phyloP scores from a whole-genome alignment of 2,113 vertebrate species.

The Pterocles orientalis region DNA sequence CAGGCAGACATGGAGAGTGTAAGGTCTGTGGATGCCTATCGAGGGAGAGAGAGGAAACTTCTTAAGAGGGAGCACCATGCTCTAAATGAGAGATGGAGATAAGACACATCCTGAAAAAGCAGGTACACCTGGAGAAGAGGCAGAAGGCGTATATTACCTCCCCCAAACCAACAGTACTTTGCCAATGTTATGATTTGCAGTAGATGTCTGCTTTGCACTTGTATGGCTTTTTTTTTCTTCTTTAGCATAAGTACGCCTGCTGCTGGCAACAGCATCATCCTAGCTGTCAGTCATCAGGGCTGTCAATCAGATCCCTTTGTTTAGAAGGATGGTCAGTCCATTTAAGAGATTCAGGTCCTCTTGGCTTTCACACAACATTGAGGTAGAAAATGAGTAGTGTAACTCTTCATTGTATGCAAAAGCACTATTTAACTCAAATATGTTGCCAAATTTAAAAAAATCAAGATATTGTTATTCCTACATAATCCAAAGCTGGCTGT shows the following conservation, averaged over 20 bases:
- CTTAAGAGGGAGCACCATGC: neutral
- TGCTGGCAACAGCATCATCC: neutral
- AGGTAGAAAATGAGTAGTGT: neutral
- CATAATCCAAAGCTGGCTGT: neutral
- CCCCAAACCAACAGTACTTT: neutral
- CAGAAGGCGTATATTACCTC: neutral
- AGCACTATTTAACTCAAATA: neutral
- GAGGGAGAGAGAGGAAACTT: neutral
- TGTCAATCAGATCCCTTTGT: neutral
- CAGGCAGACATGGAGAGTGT: neutral
- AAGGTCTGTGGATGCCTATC: neutral
- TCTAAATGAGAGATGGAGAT: neutral
- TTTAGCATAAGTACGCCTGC: neutral
- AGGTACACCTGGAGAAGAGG: neutral
- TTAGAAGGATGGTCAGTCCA: neutral
- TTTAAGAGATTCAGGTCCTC: neutral
- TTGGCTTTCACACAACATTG: neutral
- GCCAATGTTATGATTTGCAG: neutral
- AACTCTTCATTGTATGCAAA: neutral
- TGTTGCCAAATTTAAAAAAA: neutral
- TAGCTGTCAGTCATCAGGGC: neutral
- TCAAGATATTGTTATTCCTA: neutral
- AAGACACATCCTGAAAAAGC: neutral
- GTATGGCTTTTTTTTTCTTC: neutral
- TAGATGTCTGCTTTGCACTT: neutral